Conservation (phyloP, 2,113 vertebrate species). For the Seriola aureovittata region DNA sequence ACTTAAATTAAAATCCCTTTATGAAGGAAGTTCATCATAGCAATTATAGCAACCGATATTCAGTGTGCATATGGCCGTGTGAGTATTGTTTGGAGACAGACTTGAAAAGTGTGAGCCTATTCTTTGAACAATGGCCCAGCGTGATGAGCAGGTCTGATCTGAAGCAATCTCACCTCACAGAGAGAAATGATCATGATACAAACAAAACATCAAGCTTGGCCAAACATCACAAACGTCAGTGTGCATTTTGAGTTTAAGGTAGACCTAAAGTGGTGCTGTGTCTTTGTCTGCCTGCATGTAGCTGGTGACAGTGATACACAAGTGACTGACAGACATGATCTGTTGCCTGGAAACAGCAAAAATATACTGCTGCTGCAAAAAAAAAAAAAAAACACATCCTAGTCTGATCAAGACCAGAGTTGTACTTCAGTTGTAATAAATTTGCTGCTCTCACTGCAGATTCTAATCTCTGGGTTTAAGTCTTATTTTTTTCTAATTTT, state of each 20-base stretch:
- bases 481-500: background rate
- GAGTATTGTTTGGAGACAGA: background rate
- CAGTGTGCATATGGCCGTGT: background rate
- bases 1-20: background rate
- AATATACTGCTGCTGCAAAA: background rate
- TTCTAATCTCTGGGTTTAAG: background rate
- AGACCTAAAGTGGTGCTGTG: background rate
- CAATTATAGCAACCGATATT: background rate
- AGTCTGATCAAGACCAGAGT: background rate
- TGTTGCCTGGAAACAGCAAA: constrained; percentile 44
- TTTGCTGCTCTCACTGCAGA: background rate
- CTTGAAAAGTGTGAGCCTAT: no score
- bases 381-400: background rate
- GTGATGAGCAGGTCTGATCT: background rate
- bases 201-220: background rate
- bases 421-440: background rate
- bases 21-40: background rate
- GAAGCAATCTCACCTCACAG: background rate
- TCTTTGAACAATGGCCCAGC: no score
- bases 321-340: constrained; percentile 14
- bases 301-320: background rate
- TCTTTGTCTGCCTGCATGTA: constrained; percentile 13
- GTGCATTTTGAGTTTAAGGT: background rate
- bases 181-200: background rate
- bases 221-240: background rate